phyloP scores from a whole-genome alignment of 2,888 invertebrate species.

The Pollenia amentaria region DNA sequence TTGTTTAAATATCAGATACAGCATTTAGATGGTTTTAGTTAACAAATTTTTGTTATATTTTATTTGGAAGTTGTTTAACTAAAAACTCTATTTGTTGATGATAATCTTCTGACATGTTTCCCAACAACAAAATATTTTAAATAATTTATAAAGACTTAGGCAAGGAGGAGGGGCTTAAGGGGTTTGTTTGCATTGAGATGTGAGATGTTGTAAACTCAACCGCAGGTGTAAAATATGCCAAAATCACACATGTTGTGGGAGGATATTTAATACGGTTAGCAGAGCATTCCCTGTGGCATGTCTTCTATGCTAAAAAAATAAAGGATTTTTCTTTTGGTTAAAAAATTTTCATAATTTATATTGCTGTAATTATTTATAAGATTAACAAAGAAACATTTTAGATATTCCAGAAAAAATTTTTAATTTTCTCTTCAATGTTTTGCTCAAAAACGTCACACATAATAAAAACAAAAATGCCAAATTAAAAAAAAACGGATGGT shows the following conservation, averaged over 20 bases:
- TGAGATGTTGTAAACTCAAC: conserved; percentile 65
- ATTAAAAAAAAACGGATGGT: too few relatives aligned
- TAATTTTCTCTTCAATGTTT: too few relatives aligned
- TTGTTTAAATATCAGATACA: not conserved
- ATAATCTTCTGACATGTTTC: conserved; percentile 61
- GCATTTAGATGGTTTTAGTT: not conserved
- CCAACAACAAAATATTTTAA: conserved; percentile 25
- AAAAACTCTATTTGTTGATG: conserved; percentile 44
- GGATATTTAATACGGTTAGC: not conserved
- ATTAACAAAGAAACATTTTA: not conserved
- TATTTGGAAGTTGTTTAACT: not conserved
- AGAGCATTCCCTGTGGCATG: not conserved
- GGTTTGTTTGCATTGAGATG: conserved; percentile 18
- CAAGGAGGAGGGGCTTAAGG: not conserved
- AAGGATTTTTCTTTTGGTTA: not conserved
- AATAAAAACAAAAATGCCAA: too few relatives aligned
- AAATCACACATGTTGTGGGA: conserved; percentile 74
- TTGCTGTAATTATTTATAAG: not conserved
- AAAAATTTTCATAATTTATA: conserved; percentile 16
- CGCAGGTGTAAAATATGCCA: conserved; percentile 79
- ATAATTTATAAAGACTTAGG: conserved; percentile 23
- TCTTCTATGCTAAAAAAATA: not conserved
- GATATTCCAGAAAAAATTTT: too few relatives aligned
- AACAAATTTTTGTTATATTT: conserved; percentile 17
- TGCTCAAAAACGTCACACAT: too few relatives aligned